These are phyloP conservation scores for Hoplias malabaricus DNA, from an alignment of 2,113 vertebrate genomes.

Conservation along the genomic window DNA sequence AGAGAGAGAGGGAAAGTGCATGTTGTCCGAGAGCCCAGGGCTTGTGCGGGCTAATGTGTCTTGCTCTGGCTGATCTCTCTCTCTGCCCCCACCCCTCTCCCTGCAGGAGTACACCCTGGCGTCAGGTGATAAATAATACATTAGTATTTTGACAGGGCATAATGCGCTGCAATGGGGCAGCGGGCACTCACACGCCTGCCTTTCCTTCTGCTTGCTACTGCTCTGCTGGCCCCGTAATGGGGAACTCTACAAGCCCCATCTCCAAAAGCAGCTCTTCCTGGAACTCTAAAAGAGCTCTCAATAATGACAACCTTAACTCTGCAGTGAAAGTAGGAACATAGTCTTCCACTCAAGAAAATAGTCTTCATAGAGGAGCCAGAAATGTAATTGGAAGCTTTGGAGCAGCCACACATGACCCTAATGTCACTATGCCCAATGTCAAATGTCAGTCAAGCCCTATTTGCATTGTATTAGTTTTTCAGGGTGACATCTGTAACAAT, in stretches of 20 bases:
- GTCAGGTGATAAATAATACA: conserved; percentile 26
- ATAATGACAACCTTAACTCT: not conserved
- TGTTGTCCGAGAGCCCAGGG: not conserved
- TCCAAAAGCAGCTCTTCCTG: not conserved
- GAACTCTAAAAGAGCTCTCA: not conserved
- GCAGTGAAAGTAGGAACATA: not conserved
- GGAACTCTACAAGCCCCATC: not conserved
- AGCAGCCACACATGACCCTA: too few species aligned
- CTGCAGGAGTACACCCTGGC: not conserved
- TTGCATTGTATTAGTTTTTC: too few species aligned
- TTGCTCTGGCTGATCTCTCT: conserved; percentile 8
- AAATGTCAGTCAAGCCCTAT: too few species aligned
- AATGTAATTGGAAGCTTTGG: too few species aligned
- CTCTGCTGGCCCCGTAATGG: not conserved
- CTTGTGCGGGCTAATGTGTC: not conserved
- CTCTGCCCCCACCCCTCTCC: not conserved
- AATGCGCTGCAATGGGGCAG: not conserved
- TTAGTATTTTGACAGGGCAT: conserved; percentile 28
- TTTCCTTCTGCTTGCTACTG: not conserved
- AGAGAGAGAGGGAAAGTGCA: not conserved
- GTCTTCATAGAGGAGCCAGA: too few species aligned
- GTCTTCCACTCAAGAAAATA: not conserved
- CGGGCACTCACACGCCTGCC: not conserved
- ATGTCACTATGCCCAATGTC: too few species aligned
- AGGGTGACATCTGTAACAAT: too few species aligned